Evolutionary conservation across 2,113 vertebrate genomes (phyloP), one percentile per base, ranked within the genome.

Genomic region (Paracanthobrama guichenoti): DNA sequence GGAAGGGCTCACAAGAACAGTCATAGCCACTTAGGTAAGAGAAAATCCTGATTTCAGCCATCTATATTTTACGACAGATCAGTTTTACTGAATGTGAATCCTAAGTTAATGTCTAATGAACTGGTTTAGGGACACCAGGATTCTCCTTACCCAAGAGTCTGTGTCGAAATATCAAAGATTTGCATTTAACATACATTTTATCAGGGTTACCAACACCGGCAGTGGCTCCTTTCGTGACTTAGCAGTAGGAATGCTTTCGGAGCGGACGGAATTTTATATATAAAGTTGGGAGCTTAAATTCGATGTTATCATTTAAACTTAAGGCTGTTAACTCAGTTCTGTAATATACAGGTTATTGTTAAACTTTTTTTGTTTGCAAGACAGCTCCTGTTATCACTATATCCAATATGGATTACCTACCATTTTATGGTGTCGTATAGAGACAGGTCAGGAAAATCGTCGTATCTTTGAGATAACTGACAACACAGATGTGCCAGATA

Each of bases 371-470:
- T 6, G 83, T 92, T 82, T 66, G 87, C 83, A 90, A 87, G 86
- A 88, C 85, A 87, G 81, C 89, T 91, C 89, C 90, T 87, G 88
- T 93, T 93, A 93, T 95, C 92, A 92, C 94, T 93, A 93, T 91
- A 98, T 98, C 97, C 97, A 99, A 99, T 98, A 98, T 98, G 97
- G 97, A 98, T 98, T 96, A 98, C 95, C 95, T 95, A 95, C 94
- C 94, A 94, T 92, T 92, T 91, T 86, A 92, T 90, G 88, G 89
- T 84, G 86, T 84, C 84, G 64, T 73, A 69, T 26, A 82, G 22
- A 79, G 84, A 64, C 24, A 79, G 24, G 35, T 48, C 28, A 78
- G 42, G 83, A 60, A 89, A 82, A 86, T 42, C 87, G 83, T 89
- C 88, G 88, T 85, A 84, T 89, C 82, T 69, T 55, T 31, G 26